Evolutionary conservation across 1,140 invertebrate genomes (phyloP).

Genomic region (Melanaphis sacchari): DNA sequence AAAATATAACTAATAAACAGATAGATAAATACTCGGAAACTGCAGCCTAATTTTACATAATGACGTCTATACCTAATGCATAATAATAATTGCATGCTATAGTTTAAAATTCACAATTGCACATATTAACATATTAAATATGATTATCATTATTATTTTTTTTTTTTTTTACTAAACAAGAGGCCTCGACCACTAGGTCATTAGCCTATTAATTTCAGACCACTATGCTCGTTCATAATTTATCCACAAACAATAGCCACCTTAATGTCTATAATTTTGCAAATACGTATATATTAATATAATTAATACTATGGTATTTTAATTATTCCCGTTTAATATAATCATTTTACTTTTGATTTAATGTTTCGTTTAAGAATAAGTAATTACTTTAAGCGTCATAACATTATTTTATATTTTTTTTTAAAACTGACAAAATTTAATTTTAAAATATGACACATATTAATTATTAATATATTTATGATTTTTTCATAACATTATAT

Average conservation of each 20-base stretch:
- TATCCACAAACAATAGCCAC: neutral
- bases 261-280: neutral
- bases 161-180: neutral
- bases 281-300: neutral
- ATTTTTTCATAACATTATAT: neutral
- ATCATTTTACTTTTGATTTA: neutral
- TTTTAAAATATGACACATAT: neutral
- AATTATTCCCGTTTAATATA: neutral
- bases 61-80: neutral
- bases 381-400: neutral
- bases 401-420: neutral
- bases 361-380: neutral
- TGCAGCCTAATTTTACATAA: neutral
- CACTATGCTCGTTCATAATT: neutral
- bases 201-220: neutral
- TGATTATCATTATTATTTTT: neutral
- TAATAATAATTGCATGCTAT: neutral
- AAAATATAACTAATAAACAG: neutral
- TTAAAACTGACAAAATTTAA: neutral
- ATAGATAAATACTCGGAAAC: neutral
- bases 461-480: neutral
- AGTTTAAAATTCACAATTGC: neutral
- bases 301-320: neutral
- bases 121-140: conserved; percentile 8
- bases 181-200: neutral